Conservation (phyloP, 2,888 invertebrate species). For the Lasioglossum calceatum region DNA sequence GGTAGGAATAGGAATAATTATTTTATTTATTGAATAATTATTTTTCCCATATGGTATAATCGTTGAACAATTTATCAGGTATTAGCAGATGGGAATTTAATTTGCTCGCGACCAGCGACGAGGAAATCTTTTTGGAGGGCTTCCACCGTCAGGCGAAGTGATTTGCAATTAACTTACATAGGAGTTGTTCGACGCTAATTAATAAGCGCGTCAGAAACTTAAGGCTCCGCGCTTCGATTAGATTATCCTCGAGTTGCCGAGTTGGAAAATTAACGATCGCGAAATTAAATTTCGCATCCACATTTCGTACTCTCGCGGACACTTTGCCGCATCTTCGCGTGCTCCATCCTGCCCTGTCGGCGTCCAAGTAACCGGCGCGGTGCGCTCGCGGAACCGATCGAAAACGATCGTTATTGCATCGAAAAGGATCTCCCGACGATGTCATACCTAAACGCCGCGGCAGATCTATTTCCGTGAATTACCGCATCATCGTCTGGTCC, state of each 20-base stretch:
- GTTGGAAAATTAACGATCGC: constrained; percentile 53
- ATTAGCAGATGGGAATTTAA: constrained; percentile 61
- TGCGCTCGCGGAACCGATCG: background rate
- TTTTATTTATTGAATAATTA: background rate
- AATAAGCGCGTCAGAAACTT: constrained; percentile 64
- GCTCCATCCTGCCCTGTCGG: background rate
- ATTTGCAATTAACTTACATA: constrained; percentile 70
- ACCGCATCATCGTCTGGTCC: constrained; percentile 38
- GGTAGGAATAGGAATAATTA: background rate
- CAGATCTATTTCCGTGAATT: constrained; percentile 48
- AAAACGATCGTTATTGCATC: constrained; percentile 18
- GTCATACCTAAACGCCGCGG: background rate
- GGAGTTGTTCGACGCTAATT: constrained; percentile 62
- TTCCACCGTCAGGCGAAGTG: constrained; percentile 46
- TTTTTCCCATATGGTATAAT: background rate
- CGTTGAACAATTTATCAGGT: background rate
- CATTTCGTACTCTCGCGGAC: constrained; percentile 3
- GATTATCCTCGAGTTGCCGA: constrained; percentile 56
- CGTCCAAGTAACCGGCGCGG: background rate
- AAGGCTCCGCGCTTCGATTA: constrained; percentile 57
- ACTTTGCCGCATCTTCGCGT: background rate
- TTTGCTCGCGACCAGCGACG: constrained; percentile 44
- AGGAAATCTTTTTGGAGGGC: constrained; percentile 57
- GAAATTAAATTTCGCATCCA: constrained; percentile 61
- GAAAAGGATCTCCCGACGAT: background rate